These are phyloP conservation scores for Proteles cristata DNA, from an alignment of 2,113 vertebrate genomes.

Conservation along the genomic window DNA sequence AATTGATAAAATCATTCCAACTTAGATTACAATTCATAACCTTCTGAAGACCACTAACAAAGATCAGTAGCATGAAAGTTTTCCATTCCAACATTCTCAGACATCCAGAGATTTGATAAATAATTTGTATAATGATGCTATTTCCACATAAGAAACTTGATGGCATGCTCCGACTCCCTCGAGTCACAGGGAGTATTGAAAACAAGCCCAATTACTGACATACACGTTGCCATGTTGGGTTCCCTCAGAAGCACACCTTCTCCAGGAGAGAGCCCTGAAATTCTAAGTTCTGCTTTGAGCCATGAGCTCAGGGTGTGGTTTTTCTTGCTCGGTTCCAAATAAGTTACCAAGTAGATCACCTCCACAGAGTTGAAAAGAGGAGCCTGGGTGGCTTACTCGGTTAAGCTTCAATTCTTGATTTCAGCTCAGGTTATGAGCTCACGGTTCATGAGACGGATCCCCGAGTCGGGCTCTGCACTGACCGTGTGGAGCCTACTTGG, in stretches of 20 bases:
- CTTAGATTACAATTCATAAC: constrained; percentile 1
- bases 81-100: not conserved
- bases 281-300: not conserved
- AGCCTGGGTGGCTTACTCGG: no score
- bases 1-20: constrained; percentile 28
- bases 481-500: no score
- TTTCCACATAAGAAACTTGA: constrained; percentile 43
- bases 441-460: no score
- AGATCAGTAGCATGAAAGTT: not conserved
- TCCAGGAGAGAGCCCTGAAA: not conserved
- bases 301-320: not conserved
- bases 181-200: not conserved
- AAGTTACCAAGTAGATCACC: not conserved
- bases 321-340: not conserved
- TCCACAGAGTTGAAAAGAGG: not conserved
- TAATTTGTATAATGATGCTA: not conserved
- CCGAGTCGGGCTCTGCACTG: no score
- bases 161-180: not conserved
- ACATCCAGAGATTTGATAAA: not conserved
- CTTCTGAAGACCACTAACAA: not conserved
- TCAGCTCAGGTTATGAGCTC: no score
- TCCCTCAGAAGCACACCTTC: not conserved
- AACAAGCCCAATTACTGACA: not conserved
- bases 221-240: not conserved
- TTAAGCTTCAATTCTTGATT: no score